Conservation (phyloP, 2,888 invertebrate genomes). For the Aphelenchoides bicaudatus region DNA sequence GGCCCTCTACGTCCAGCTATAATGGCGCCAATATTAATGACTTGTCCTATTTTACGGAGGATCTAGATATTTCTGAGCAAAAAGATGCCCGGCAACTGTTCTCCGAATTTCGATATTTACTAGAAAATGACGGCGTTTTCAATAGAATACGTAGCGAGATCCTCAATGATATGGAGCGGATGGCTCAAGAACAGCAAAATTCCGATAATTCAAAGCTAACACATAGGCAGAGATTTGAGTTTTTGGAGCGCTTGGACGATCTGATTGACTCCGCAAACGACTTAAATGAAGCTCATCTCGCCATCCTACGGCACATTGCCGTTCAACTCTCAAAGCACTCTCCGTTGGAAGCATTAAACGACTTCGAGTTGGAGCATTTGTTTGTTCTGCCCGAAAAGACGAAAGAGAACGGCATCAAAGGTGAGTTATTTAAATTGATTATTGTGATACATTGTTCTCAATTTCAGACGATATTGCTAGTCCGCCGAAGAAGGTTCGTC, state of each 20-base stretch:
- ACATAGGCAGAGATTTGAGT: constrained; percentile 1
- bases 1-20: neutral
- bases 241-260: constrained; percentile 17
- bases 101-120: neutral
- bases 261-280: neutral
- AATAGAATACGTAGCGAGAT: constrained; percentile 10
- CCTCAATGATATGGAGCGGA: neutral
- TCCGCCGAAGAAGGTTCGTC: neutral
- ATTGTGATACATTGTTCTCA: constrained; percentile 9
- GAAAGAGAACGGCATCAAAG: constrained; percentile 4
- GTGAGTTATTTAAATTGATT: no score
- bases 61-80: neutral
- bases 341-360: constrained; percentile 12
- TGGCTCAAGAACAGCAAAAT: neutral
- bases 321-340: constrained; percentile 7
- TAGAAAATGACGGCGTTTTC: constrained; percentile 7
- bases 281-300: constrained; percentile 11
- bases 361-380: neutral
- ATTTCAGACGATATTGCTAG: neutral
- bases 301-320: constrained; percentile 10
- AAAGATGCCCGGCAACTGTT: neutral
- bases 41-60: neutral
- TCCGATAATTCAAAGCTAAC: neutral
- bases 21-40: neutral
- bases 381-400: neutral